Conservation (phyloP, 1,140 invertebrate species). For the Drosophila lacteicornis region DNA sequence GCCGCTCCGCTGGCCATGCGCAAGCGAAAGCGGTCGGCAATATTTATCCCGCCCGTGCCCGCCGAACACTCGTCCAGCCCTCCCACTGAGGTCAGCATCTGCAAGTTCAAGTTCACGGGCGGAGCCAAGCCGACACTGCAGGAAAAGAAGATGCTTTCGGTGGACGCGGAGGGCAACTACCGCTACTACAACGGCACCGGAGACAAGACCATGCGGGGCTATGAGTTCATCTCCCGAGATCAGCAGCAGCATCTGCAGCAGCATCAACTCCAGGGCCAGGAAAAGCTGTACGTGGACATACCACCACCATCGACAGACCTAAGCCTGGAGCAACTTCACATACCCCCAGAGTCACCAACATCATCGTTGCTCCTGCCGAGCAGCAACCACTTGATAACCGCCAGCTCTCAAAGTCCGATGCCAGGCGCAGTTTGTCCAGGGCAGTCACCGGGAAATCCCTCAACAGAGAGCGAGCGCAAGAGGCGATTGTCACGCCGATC, state of each 20-base stretch:
- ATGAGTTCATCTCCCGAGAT: slow-evolving; percentile 91
- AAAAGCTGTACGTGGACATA: slow-evolving; percentile 85
- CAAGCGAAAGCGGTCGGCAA: slow-evolving; percentile 91
- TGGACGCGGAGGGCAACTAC: slow-evolving; percentile 94
- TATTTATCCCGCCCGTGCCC: slow-evolving; percentile 92
- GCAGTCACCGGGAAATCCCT: slow-evolving; percentile 22
- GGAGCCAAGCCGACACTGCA: slow-evolving; percentile 94
- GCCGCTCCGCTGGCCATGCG: slow-evolving; percentile 84
- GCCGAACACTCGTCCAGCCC: slow-evolving; percentile 90
- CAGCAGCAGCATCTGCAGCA: slow-evolving; percentile 87
- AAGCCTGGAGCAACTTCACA: slow-evolving; percentile 85
- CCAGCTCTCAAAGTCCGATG: slow-evolving; percentile 57
- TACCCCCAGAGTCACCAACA: slow-evolving; percentile 84
- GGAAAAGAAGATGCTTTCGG: slow-evolving; percentile 95
- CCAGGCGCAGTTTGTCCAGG: slow-evolving; percentile 20
- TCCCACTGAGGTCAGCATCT: slow-evolving; percentile 93
- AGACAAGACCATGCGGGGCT: slow-evolving; percentile 90
- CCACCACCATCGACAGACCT: slow-evolving; percentile 81
- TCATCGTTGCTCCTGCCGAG: slow-evolving; percentile 62
- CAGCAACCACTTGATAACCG: slow-evolving; percentile 40
- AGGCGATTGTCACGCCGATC: slow-evolving; percentile 93
- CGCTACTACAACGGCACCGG: slow-evolving; percentile 93
- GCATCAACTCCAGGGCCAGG: slow-evolving; percentile 83
- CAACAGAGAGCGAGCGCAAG: slow-evolving; percentile 62
- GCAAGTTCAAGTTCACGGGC: slow-evolving; percentile 96